A percentile compares a stretch with the other conserved stretches of the same genome.
Conservation (phyloP, 2,113 vertebrate genomes). For the Chaenogobius annularis region DNA sequence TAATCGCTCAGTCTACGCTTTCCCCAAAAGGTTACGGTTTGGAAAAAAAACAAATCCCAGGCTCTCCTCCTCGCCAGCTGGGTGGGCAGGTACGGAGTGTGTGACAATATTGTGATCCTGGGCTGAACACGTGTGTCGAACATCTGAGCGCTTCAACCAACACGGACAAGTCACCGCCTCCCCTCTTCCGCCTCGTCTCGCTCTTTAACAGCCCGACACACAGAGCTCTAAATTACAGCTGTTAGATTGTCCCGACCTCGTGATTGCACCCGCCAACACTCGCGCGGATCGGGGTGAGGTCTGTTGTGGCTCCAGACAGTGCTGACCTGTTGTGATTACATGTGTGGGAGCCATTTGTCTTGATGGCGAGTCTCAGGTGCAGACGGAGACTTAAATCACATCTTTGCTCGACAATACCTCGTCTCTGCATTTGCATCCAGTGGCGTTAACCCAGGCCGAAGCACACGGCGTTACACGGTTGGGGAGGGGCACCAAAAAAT, state of each 20-base stretch:
- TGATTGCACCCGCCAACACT: neutral
- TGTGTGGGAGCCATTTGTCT: conserved; percentile 21
- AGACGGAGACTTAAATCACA: conserved; percentile 23
- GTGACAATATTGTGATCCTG: conserved; percentile 7
- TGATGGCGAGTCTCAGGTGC: conserved; percentile 41
- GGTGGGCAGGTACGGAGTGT: conserved; percentile 31
- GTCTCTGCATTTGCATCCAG: conserved; percentile 26
- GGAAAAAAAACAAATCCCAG: conserved; percentile 11
- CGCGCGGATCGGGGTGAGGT: neutral
- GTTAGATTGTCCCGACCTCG: neutral
- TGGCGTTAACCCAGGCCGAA: conserved; percentile 25
- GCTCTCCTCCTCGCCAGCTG: conserved; percentile 13
- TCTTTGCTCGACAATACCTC: conserved; percentile 29
- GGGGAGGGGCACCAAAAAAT: conserved; percentile 18
- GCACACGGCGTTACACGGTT: neutral
- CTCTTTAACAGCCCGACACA: conserved; percentile 9
- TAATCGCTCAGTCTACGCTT: conserved; percentile 35
- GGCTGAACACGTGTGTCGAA: conserved; percentile 11
- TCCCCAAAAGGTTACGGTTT: conserved; percentile 14
- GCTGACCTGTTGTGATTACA: neutral
- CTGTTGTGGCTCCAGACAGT: neutral
- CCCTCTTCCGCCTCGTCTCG: conserved; percentile 3
- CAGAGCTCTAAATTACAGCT: conserved; percentile 2
- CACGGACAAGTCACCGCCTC: conserved; percentile 10
- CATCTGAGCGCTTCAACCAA: conserved; percentile 15